Conservation (phyloP, 2,797 vertebrate species). For the Anguilla marmorata region DNA sequence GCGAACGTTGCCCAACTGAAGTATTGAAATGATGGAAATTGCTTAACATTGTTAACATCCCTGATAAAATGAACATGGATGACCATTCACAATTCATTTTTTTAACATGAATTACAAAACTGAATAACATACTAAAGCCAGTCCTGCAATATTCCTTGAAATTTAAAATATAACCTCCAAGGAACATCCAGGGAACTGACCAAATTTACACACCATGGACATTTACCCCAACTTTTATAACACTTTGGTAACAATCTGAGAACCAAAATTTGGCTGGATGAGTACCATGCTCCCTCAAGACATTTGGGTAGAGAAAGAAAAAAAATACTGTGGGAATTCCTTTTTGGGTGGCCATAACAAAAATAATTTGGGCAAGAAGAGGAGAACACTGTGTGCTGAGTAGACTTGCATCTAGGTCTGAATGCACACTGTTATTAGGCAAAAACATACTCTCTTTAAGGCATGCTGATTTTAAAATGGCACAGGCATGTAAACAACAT, state of each 20-base stretch:
- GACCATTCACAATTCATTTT: not conserved
- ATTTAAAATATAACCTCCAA: not conserved
- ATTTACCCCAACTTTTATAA: not conserved
- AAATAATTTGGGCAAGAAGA: not conserved
- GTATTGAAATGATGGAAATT: not conserved
- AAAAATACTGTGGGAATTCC: not conserved
- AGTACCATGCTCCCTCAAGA: not conserved
- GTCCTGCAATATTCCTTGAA: not conserved
- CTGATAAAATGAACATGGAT: not conserved
- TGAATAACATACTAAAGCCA: not conserved
- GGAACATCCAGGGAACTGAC: too few relatives aligned
- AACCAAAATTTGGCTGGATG: not conserved
- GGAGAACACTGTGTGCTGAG: not conserved
- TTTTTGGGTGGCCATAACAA: not conserved
- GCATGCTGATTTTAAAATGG: constrained; percentile 1
- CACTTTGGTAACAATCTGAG: not conserved
- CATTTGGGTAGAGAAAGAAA: not conserved
- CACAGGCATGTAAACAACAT: not conserved
- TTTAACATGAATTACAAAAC: not conserved
- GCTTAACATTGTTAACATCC: not conserved
- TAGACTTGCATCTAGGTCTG: not conserved
- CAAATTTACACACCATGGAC: not conserved
- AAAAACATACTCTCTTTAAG: not conserved
- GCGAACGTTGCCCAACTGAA: not conserved
- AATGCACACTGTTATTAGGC: not conserved